These are phyloP conservation scores for Galeopterus variegatus DNA, from an alignment of 2,113 vertebrate genomes.

Conservation along the genomic window DNA sequence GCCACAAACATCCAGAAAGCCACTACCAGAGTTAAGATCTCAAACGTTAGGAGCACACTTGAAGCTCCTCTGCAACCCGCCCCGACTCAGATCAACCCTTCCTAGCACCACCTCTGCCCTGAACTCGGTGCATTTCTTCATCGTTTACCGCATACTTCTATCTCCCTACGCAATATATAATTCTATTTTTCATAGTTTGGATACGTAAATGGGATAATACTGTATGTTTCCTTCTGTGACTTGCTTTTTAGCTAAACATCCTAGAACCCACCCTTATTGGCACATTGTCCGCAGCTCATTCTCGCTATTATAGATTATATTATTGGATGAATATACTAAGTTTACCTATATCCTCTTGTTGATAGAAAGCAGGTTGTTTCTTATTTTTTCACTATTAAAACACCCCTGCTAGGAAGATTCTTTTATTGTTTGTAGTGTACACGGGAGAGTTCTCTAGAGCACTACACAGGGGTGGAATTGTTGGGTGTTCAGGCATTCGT, in stretches of 20 bases:
- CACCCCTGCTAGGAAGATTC: rapidly evolving
- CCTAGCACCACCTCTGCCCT: no score
- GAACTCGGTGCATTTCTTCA: not conserved
- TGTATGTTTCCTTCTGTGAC: not conserved
- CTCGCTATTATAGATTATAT: not conserved
- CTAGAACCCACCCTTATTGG: not conserved
- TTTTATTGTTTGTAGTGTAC: not conserved
- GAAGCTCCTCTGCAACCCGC: not conserved
- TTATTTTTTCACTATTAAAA: not conserved
- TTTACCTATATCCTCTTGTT: not conserved
- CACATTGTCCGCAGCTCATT: not conserved
- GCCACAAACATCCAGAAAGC: not conserved
- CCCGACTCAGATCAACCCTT: no score
- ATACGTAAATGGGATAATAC: rapidly evolving
- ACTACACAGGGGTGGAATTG: no score
- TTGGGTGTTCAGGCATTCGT: not conserved
- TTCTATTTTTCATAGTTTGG: not conserved
- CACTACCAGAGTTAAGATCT: not conserved
- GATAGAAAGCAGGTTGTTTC: not conserved
- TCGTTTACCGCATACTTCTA: not conserved
- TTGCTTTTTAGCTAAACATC: not conserved
- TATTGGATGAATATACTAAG: not conserved
- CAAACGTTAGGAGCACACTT: rapidly evolving
- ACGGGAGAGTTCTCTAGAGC: not conserved
- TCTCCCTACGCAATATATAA: not conserved